Conservation (phyloP, 2,888 invertebrate genomes). For the Platycheirus rosarum region DNA sequence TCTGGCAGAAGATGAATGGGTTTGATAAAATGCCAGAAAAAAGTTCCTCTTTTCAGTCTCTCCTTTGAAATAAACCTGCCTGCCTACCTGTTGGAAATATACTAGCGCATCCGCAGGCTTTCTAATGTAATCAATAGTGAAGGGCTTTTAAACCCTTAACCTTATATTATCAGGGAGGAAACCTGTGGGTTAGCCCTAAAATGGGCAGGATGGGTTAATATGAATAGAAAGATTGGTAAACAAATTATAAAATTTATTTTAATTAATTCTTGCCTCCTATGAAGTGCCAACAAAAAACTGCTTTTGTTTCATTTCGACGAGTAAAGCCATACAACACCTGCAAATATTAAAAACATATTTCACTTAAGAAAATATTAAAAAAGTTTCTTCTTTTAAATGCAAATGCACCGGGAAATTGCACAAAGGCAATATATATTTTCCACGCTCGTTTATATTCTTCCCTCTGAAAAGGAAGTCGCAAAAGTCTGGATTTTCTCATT, state of each 20-base stretch:
- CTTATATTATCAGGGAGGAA: slow-evolving; percentile 25
- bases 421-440: slow-evolving; percentile 47
- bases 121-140: no score
- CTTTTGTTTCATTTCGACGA: no score
- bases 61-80: slow-evolving; percentile 1
- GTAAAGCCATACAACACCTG: slow-evolving; percentile 32
- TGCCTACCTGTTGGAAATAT: slow-evolving; percentile 30
- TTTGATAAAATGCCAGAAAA: slow-evolving; percentile 22
- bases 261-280: background rate
- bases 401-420: slow-evolving; percentile 55
- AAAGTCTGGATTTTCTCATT: slow-evolving; percentile 44
- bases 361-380: slow-evolving; percentile 44
- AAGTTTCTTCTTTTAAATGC: slow-evolving; percentile 49
- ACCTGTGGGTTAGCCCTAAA: slow-evolving; percentile 1
- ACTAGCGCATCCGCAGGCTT: slow-evolving; percentile 15
- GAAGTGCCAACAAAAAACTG: no score
- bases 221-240: background rate
- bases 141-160: slow-evolving; percentile 26
- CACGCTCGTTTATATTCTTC: slow-evolving; percentile 9
- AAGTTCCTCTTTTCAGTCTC: background rate
- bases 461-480: slow-evolving; percentile 31
- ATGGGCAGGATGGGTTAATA: background rate
- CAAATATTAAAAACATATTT: slow-evolving; percentile 38
- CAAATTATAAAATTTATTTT: background rate
- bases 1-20: slow-evolving; percentile 19